Conservation (phyloP, 1,140 invertebrate genomes). For the Papilio helenus region DNA sequence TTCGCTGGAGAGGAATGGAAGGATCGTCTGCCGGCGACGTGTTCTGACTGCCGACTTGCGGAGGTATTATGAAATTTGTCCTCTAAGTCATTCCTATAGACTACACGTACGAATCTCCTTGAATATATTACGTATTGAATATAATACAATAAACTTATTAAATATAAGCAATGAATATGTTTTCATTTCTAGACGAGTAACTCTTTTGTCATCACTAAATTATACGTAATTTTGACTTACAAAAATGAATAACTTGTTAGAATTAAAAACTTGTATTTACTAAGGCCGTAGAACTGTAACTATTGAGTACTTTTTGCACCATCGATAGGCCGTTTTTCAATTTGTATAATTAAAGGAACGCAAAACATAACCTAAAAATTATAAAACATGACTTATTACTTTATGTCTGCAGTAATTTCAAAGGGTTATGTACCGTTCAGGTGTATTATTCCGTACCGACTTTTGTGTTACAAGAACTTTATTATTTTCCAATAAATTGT, state of each 20-base stretch:
- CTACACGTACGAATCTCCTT: not conserved
- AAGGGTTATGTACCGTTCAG: not conserved
- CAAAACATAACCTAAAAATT: not conserved
- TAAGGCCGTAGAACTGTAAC: not conserved
- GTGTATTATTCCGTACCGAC: not conserved
- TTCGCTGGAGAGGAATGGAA: slow-evolving; percentile 10
- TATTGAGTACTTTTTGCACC: not conserved
- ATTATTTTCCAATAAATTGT: not conserved
- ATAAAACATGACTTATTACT: slow-evolving; percentile 2
- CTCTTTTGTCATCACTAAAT: not conserved
- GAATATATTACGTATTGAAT: not conserved
- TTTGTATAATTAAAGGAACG: not conserved
- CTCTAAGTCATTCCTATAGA: slow-evolving; percentile 1
- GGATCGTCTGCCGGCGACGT: slow-evolving; percentile 16
- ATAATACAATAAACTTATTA: too few relatives aligned
- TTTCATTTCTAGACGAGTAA: not conserved
- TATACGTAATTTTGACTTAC: not conserved
- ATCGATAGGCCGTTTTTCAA: not conserved
- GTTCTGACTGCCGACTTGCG: not conserved
- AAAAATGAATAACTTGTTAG: not conserved
- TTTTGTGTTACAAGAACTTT: not conserved
- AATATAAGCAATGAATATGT: not conserved
- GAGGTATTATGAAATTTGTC: slow-evolving; percentile 20
- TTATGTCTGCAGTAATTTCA: not conserved
- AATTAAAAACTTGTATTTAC: not conserved